Conservation (phyloP, 2,888 invertebrate species). For the Aspidapion aeneum region DNA sequence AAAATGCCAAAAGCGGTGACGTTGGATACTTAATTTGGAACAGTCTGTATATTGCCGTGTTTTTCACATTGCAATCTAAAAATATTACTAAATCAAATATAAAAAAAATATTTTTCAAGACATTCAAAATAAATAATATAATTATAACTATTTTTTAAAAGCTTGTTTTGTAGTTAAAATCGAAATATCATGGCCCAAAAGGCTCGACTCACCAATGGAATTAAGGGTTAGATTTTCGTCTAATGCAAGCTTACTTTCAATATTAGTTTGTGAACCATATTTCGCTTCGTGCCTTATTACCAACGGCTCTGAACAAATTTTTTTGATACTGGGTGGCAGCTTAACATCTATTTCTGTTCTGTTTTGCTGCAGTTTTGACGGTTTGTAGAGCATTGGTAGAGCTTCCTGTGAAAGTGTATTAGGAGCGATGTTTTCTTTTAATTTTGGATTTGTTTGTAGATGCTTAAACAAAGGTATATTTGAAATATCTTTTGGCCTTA, state of each 20-base stretch:
- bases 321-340: neutral
- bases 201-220: neutral
- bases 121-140: too few relatives aligned
- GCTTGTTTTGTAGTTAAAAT: neutral
- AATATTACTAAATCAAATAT: too few relatives aligned
- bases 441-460: neutral
- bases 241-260: neutral
- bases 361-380: neutral
- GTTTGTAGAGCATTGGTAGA: neutral
- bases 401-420: neutral
- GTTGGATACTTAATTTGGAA: too few relatives aligned
- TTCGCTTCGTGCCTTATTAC: neutral
- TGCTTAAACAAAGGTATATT: neutral
- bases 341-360: neutral
- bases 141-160: neutral
- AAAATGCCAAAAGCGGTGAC: too few relatives aligned
- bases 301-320: neutral
- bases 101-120: too few relatives aligned
- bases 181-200: neutral
- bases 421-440: neutral
- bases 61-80: too few relatives aligned
- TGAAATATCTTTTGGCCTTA: neutral
- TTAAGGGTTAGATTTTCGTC: neutral
- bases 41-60: too few relatives aligned
- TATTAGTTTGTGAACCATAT: neutral